A percentile compares a stretch with the other conserved stretches of the same genome.
Evolutionary conservation across 1,140 invertebrate genomes (phyloP).

Genomic region (Camponotus vicinus): DNA sequence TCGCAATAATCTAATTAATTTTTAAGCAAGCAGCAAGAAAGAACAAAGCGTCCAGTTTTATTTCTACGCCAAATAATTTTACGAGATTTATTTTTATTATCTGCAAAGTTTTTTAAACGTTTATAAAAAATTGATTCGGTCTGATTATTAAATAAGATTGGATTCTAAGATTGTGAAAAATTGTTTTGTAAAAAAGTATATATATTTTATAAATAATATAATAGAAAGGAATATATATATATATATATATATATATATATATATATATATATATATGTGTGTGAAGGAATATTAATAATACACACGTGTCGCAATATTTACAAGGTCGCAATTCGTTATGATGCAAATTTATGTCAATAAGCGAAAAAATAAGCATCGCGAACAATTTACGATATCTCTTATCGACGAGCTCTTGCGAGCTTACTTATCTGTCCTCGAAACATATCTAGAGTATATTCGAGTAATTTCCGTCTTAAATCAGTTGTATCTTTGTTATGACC

Average conservation of each 20-base stretch:
- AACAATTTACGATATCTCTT: slow-evolving; percentile 36
- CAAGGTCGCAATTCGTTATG: slow-evolving; percentile 41
- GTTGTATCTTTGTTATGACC: not conserved
- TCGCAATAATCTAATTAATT: not conserved
- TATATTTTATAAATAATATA: not conserved
- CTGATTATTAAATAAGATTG: not conserved
- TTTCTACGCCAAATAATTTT: slow-evolving; percentile 12
- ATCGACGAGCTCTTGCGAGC: slow-evolving; percentile 16
- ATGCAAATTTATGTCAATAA: slow-evolving; percentile 57
- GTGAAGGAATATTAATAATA: not conserved
- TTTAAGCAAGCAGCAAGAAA: not conserved
- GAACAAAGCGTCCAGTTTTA: not conserved
- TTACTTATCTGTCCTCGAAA: slow-evolving; percentile 28
- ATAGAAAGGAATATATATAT: no score
- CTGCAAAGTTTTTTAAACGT: not conserved
- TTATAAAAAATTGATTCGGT: not conserved
- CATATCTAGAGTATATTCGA: not conserved
- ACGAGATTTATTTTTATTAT: not conserved
- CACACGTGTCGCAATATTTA: not conserved
- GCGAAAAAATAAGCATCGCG: slow-evolving; percentile 28
- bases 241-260: no score
- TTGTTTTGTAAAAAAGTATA: not conserved
- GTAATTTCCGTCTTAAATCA: slow-evolving; percentile 19
- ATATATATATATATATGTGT: no score
- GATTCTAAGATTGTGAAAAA: not conserved